These are phyloP conservation scores for Corynorhinus townsendii DNA, from an alignment of 2,113 vertebrate species.

Conservation along the genomic window DNA sequence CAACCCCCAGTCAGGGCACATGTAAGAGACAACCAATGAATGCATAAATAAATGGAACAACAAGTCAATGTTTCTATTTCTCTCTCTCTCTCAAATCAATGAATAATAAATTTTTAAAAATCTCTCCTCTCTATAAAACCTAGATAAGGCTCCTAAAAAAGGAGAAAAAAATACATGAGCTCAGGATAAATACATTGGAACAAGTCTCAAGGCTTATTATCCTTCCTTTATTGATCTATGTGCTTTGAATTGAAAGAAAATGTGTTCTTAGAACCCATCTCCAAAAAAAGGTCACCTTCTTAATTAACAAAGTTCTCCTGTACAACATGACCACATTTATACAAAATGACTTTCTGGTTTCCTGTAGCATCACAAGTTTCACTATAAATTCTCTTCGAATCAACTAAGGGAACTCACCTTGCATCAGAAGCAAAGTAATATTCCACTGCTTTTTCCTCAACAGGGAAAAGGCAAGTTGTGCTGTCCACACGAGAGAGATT, in stretches of 20 bases:
- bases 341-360: not conserved
- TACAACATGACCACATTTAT: not conserved
- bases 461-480: constrained; percentile 95
- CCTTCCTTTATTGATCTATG: not conserved
- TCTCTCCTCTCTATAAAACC: constrained; percentile 8
- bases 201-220: not conserved
- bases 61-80: not conserved
- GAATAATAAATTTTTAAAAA: not conserved
- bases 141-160: not conserved
- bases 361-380: not conserved
- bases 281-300: not conserved
- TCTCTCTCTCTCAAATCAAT: not conserved
- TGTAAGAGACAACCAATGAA: not conserved
- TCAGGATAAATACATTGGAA: not conserved
- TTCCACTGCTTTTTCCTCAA: constrained; percentile 96
- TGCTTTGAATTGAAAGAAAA: not conserved
- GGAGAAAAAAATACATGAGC: not conserved
- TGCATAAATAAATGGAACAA: not conserved
- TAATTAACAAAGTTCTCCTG: not conserved
- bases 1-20: not conserved
- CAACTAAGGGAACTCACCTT: constrained; percentile 80
- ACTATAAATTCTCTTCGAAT: constrained; percentile 24
- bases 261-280: not conserved
- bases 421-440: constrained; percentile 99
- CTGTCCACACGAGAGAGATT: constrained; percentile 89